A percentile compares a stretch with the other conserved stretches of the same genome.
Conservation (phyloP, 2,888 invertebrate genomes). For the Cataglyphis altisquamis region DNA sequence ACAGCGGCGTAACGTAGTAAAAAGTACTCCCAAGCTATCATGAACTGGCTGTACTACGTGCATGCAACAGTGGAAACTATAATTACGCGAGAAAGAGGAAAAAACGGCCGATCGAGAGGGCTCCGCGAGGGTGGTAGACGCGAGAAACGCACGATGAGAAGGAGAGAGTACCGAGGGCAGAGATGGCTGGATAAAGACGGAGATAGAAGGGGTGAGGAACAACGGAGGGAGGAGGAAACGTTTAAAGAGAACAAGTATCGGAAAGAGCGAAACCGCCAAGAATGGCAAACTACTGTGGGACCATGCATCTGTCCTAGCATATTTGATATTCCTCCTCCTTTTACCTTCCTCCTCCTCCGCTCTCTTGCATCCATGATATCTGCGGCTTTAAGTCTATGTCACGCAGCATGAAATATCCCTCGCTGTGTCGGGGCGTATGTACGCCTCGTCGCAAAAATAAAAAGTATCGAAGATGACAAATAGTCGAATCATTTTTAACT, state of each 20-base stretch:
- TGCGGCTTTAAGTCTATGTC: constrained; percentile 60
- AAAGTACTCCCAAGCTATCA: constrained; percentile 35
- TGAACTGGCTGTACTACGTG: constrained; percentile 27
- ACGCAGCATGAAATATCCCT: constrained; percentile 53
- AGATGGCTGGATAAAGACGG: constrained; percentile 34
- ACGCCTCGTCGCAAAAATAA: neutral
- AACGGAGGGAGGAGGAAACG: constrained; percentile 62
- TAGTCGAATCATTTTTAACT: neutral
- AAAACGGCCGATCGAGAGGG: constrained; percentile 60
- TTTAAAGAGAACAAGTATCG: constrained; percentile 49
- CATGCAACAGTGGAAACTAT: constrained; percentile 72
- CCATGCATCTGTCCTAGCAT: constrained; percentile 85
- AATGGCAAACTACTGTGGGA: constrained; percentile 85
- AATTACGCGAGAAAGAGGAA: constrained; percentile 71
- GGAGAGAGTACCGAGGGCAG: constrained; percentile 28
- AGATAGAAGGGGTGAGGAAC: constrained; percentile 42
- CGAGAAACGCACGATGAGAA: constrained; percentile 39
- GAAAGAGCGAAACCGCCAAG: constrained; percentile 73
- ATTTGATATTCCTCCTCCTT: constrained; percentile 81
- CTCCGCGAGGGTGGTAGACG: constrained; percentile 53
- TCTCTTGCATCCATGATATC: constrained; percentile 50
- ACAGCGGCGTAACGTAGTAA: constrained; percentile 35
- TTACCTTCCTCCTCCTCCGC: constrained; percentile 22
- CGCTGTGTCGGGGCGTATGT: constrained; percentile 6
- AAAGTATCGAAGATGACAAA: constrained; percentile 15